Conservation (phyloP, 2,797 vertebrate species). For the Vultur gryphus region DNA sequence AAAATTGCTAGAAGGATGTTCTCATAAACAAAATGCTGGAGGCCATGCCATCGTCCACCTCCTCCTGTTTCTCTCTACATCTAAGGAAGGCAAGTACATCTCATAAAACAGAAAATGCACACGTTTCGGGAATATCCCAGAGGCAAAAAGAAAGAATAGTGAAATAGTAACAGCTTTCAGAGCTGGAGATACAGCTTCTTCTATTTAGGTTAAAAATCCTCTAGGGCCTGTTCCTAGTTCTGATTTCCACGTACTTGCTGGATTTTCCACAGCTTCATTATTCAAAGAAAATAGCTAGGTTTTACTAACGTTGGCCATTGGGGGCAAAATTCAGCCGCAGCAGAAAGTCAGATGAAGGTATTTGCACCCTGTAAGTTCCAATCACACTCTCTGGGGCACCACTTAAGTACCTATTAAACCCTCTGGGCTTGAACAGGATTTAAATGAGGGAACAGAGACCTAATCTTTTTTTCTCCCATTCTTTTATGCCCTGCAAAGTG, state of each 20-base stretch:
- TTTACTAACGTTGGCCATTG: conserved; percentile 27
- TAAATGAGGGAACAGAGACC: neutral
- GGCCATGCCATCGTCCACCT: conserved; percentile 55
- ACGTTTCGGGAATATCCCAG: conserved; percentile 57
- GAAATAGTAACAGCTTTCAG: conserved; percentile 44
- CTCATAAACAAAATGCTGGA: conserved; percentile 67
- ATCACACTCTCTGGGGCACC: neutral
- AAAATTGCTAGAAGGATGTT: conserved; percentile 62
- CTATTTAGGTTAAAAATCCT: conserved; percentile 68
- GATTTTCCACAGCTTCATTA: conserved; percentile 40
- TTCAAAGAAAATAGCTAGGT: conserved; percentile 10
- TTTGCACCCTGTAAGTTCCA: neutral
- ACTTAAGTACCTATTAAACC: neutral
- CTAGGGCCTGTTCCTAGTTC: conserved; percentile 12
- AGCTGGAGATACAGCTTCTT: conserved; percentile 25
- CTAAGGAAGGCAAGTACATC: conserved; percentile 52
- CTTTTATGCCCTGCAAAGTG: neutral
- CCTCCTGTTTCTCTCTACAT: conserved; percentile 43
- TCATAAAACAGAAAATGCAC: conserved; percentile 48
- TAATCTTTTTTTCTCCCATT: neutral
- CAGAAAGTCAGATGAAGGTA: conserved; percentile 30
- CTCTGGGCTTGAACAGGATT: neutral
- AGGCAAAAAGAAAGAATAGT: conserved; percentile 55
- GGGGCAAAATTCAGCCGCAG: conserved; percentile 25
- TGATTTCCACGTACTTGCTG: conserved; percentile 13